Percentiles rank a stretch among this genome's conserved stretches.
Evolutionary conservation across 1,140 invertebrate species (phyloP).

Genomic region (Centruroides vittatus): DNA sequence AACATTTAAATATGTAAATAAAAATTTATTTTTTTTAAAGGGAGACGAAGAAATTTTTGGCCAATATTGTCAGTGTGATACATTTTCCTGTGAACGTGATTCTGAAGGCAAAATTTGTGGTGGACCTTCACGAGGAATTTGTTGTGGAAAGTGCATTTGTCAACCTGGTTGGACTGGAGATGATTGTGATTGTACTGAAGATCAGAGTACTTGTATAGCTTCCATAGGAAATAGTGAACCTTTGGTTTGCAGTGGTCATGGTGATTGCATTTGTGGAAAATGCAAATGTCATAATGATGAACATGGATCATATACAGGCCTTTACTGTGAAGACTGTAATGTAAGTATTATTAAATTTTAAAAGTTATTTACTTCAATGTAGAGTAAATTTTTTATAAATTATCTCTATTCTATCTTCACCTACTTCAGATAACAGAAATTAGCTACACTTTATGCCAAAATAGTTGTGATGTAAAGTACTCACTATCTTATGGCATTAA

Average conservation of each 20-base stretch:
- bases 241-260: conserved; percentile 20
- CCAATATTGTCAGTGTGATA: conserved; percentile 81
- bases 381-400: too few relatives aligned
- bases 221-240: conserved; percentile 6
- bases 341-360: not conserved
- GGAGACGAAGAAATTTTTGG: conserved; percentile 36
- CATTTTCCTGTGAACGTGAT: conserved; percentile 77
- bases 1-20: too few relatives aligned
- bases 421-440: too few relatives aligned
- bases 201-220: conserved; percentile 10
- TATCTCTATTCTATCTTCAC: too few relatives aligned
- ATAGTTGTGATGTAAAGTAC: too few relatives aligned
- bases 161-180: conserved; percentile 70
- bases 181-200: conserved; percentile 46
- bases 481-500: too few relatives aligned
- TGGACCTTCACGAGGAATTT: conserved; percentile 28
- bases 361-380: too few relatives aligned
- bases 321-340: conserved; percentile 83
- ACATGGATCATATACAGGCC: conserved; percentile 42
- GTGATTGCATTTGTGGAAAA: conserved; percentile 45
- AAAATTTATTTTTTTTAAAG: too few relatives aligned
- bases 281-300: conserved; percentile 32
- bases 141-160: conserved; percentile 59
- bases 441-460: too few relatives aligned
- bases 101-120: conserved; percentile 58